These are phyloP conservation scores for Dermatemys mawii DNA, from an alignment of 2,113 vertebrate species.

Conservation along the genomic window DNA sequence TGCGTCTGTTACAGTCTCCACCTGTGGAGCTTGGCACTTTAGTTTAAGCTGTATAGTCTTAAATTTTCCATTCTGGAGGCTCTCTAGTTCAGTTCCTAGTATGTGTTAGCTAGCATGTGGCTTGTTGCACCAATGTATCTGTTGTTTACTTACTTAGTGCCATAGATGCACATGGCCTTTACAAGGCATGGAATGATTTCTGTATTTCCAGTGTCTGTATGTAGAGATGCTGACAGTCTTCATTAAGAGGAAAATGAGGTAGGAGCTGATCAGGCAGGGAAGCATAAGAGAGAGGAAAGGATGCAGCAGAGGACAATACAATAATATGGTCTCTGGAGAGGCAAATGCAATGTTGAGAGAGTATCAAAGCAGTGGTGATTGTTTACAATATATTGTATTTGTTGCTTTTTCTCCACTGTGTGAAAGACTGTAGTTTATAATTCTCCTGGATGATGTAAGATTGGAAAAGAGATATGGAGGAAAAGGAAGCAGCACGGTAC, in stretches of 20 bases:
- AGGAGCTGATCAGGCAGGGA: background rate
- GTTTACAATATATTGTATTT: too few species aligned
- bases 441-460: background rate
- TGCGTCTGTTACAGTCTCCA: background rate
- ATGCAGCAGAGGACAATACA: rapidly evolving
- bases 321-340: background rate
- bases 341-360: background rate
- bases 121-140: background rate
- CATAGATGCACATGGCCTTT: background rate
- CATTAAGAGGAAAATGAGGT: rapidly evolving
- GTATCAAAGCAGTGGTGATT: background rate
- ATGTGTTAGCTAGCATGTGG: background rate
- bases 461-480: background rate
- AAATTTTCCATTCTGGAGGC: background rate
- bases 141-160: background rate
- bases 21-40: background rate
- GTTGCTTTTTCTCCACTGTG: background rate
- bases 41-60: background rate
- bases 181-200: background rate
- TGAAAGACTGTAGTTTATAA: background rate
- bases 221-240: background rate
- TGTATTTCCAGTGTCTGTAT: background rate
- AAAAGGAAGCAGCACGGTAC: background rate
- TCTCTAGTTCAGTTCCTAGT: background rate
- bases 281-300: background rate